Base-by-base conservation (phyloP, 2,888 invertebrate genomes). In the Escarpia spicata region DNA sequence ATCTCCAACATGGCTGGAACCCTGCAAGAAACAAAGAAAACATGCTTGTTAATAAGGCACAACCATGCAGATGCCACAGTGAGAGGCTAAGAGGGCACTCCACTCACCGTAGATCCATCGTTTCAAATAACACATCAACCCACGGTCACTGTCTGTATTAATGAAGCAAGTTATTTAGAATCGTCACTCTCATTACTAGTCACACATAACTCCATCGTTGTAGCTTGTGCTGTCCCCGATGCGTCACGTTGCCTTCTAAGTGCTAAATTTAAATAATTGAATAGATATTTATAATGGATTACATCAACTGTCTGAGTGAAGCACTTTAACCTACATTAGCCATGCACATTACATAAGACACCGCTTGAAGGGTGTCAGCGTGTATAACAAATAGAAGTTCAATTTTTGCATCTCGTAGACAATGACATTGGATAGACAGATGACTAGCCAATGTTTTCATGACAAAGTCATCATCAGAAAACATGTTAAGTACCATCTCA, bases 261-360 rank as follows among this genome's bases (percentile, higher is more conserved):
- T 75, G 75, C 26, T 75, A 75, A 75, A 75, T 75, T 75, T 75
- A 75, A 75, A 75, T 75, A 75, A 75, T 75, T 75, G n/a, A 75
- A 75, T 6, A 75, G 75, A 75, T n/a, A 75, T n/a, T 75, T n/a
- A 75, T 75, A n/a, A 26, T 60, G 15, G 4, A 60, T 26, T 75
- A 75, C 26, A 75, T 75, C 75, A 75, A 8, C 75, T 75, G 75
- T n/a, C 75, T 26, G 75, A 75, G 19, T 75, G n/a, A 75, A 19
- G 6, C 75, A 75, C 75, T 75, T 75, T n/a, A 75, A 26, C 75
- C 75, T 75, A n/a, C 0, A 52, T 52, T 52, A 52, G 15, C 52
- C 52, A 52, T 52, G 52, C 52, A 52, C 75, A 75, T 75, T 75
- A 75, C 75, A 26, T 75, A 75, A 75, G 75, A 75, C n/a, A 26